Evolutionary conservation across 2,888 invertebrate species (phyloP), one percentile per base, ranked within the genome.

Genomic region (Drosophila putrida): DNA sequence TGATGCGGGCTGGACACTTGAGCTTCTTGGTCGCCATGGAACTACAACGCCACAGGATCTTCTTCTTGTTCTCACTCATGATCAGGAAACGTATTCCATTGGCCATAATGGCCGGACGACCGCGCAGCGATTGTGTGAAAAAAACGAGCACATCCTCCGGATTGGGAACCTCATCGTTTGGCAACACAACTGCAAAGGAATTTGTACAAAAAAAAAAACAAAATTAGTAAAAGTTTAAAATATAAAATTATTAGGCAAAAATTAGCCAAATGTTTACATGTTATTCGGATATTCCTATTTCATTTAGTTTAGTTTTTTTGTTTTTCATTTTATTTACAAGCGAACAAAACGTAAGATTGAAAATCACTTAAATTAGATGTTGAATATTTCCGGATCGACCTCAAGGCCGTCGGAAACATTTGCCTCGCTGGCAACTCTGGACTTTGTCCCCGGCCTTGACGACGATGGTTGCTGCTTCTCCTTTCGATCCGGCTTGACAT

Each of bases 51-150:
- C 93, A 93, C 27, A 93, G 74, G 4, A 93, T 92, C 79, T 92
- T 92, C 80, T 91, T 92, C 62, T 90, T 91, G 72, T 92, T 93
- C 76, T 93, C 92, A 68, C 92, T 93, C 93, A 93, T 93, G n/a
- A 92, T 88, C 8, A 93, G 84, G 64, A 92, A 93, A 11, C 93
- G 89, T n/a, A 92, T 88, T 59, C 92, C 92, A 62, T 93, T 92
- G 36, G 92, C 93, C 90, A 93, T 91, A n/a, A 93, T 93, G 9
- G 93, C 93, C 0, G 93, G 93, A 4, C 92, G 90, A 9, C 93
- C 93, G 43, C 93, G 90, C 27, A 93, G 73, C 4, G 93, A 93
- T 72, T 92, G 91, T 0, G 92, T 92, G 58, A 92, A 92, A 72
- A 90, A 91, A n/a, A 92, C 90, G 27, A 92, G 74, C 54, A 92